These are phyloP conservation scores for Drosophila buzzatii DNA, from an alignment of 2,888 invertebrate species.

Conservation along the genomic window DNA sequence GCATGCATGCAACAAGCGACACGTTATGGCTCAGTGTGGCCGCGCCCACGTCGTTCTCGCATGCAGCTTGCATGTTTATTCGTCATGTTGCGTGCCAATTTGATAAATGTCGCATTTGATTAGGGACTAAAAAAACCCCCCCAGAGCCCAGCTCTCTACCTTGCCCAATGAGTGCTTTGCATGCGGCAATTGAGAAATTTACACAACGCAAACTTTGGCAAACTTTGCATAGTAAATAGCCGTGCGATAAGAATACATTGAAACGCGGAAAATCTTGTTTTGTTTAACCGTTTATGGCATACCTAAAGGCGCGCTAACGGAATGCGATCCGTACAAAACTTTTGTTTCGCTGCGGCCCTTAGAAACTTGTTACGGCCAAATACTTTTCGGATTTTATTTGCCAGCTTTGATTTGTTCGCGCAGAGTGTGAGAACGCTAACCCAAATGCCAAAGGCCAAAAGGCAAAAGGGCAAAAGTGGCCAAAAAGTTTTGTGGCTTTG, in stretches of 20 bases:
- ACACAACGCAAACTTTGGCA: slow-evolving; percentile 49
- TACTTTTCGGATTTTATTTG: slow-evolving; percentile 50
- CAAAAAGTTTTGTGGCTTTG: slow-evolving; percentile 59
- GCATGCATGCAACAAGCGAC: slow-evolving; percentile 57
- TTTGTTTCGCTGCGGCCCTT: slow-evolving; percentile 24
- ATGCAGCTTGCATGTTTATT: slow-evolving; percentile 50
- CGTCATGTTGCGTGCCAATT: slow-evolving; percentile 74
- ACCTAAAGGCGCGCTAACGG: slow-evolving; percentile 46
- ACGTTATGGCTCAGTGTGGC: slow-evolving; percentile 14
- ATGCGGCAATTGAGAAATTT: slow-evolving; percentile 65
- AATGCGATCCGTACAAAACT: slow-evolving; percentile 58
- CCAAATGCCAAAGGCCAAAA: slow-evolving; percentile 39
- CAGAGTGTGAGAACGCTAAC: slow-evolving; percentile 1
- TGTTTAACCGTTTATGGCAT: slow-evolving; percentile 56
- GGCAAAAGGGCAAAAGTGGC: slow-evolving; percentile 38
- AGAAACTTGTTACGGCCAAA: slow-evolving; percentile 46
- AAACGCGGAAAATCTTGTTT: slow-evolving; percentile 50
- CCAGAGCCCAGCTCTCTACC: background rate
- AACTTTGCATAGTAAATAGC: slow-evolving; percentile 71
- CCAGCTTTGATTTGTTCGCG: slow-evolving; percentile 51
- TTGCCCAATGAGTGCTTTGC: slow-evolving; percentile 21
- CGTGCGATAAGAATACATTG: slow-evolving; percentile 60
- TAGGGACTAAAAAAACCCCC: slow-evolving; percentile 28
- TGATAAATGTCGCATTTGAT: slow-evolving; percentile 78
- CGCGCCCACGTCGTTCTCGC: slow-evolving; percentile 28